Evolutionary conservation across 53 echinoderm and acorn worm species (phyloP).

Genomic region (Apostichopus leukothele): DNA sequence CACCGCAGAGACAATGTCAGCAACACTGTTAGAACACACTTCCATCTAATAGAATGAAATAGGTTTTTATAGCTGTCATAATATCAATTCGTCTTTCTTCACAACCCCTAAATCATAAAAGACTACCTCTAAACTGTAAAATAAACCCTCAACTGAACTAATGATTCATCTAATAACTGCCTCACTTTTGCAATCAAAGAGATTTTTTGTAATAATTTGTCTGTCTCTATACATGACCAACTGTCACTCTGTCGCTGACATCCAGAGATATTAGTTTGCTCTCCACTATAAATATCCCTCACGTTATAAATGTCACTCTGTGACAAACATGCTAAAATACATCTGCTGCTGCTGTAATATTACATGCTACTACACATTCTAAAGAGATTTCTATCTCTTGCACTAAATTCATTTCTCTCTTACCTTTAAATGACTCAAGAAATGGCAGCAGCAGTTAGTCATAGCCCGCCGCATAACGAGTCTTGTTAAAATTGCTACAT

Average conservation of each 20-base stretch:
- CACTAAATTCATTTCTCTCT: not conserved
- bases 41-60: slow-evolving; percentile 60
- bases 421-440: slow-evolving; percentile 12
- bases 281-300: not conserved
- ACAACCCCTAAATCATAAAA: too few species aligned
- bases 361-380: not conserved
- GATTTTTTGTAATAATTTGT: too few species aligned
- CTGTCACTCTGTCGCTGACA: too few species aligned
- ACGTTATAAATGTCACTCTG: not conserved
- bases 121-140: too few species aligned
- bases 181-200: too few species aligned
- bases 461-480: not conserved
- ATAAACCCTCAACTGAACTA: too few species aligned
- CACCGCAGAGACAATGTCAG: slow-evolving; percentile 91
- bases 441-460: not conserved
- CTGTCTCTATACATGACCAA: too few species aligned
- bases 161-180: too few species aligned
- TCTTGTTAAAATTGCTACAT: slow-evolving; percentile 6
- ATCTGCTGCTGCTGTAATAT: not conserved
- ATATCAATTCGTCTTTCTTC: too few species aligned
- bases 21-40: slow-evolving; percentile 91
- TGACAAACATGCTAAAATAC: not conserved
- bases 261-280: too few species aligned
- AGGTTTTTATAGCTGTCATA: too few species aligned
- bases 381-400: slow-evolving; percentile 13